A percentile compares a stretch with the other conserved stretches of the same genome.
phyloP scores from a whole-genome alignment of 2,888 invertebrate species.

The Globia sparganii region DNA sequence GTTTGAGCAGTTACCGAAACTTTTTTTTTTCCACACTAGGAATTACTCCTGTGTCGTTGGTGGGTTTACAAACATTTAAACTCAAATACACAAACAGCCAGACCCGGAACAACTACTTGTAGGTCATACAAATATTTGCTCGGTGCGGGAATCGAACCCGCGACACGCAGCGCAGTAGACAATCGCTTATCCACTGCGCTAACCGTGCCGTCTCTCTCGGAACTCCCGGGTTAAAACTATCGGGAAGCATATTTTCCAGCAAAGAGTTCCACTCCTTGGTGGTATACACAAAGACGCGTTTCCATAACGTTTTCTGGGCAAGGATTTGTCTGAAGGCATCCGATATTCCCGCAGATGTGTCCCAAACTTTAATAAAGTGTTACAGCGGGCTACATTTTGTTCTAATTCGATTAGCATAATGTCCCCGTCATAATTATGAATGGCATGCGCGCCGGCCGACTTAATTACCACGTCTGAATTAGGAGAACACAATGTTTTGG shows the following conservation, averaged over 20 bases:
- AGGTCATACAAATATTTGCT: too few relatives aligned
- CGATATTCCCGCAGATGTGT: slow-evolving; percentile 23
- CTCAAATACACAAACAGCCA: too few relatives aligned
- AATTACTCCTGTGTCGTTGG: too few relatives aligned
- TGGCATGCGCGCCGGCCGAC: slow-evolving; percentile 44
- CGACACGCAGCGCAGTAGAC: too few relatives aligned
- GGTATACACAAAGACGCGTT: not conserved
- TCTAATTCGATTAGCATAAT: slow-evolving; percentile 67
- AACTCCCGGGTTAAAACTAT: not conserved
- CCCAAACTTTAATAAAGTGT: slow-evolving; percentile 52
- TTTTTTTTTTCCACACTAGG: too few relatives aligned
- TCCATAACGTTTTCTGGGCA: not conserved
- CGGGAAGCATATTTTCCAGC: not conserved
- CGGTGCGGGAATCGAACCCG: too few relatives aligned
- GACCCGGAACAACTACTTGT: too few relatives aligned
- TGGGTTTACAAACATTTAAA: too few relatives aligned
- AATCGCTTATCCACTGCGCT: too few relatives aligned
- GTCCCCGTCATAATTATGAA: slow-evolving; percentile 51
- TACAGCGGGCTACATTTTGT: slow-evolving; percentile 58
- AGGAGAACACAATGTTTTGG: slow-evolving; percentile 36
- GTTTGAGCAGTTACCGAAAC: not conserved
- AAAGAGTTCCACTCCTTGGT: too few relatives aligned
- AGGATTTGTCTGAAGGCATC: slow-evolving; percentile 8
- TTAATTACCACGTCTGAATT: slow-evolving; percentile 50
- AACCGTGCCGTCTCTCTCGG: too few relatives aligned